Conservation (phyloP, 2,113 vertebrate genomes). For the Zingel zingel region DNA sequence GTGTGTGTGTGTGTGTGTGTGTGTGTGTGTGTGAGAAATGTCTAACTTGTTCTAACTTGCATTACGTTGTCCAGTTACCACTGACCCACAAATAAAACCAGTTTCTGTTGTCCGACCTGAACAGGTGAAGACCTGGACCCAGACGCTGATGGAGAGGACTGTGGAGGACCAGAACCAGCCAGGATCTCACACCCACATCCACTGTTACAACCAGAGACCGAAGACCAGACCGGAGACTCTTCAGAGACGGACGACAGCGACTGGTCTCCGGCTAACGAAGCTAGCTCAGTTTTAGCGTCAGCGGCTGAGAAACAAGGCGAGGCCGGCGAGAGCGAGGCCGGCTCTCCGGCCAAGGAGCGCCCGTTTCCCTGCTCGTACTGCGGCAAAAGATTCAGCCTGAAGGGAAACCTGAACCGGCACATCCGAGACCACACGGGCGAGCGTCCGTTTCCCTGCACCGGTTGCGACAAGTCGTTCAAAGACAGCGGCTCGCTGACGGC, state of each 20-base stretch:
- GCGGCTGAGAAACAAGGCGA: not conserved
- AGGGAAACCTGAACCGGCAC: constrained; percentile 62
- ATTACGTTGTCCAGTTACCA: too few species aligned
- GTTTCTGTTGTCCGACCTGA: too few species aligned
- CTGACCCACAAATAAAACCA: too few species aligned
- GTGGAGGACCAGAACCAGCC: constrained; percentile 16
- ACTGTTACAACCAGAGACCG: constrained; percentile 1
- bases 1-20: too few species aligned
- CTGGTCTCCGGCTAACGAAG: not conserved
- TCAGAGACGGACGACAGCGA: constrained; percentile 40
- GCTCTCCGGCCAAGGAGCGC: constrained; percentile 4
- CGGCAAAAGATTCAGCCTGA: constrained; percentile 60
- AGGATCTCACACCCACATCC: not conserved
- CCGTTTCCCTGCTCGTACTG: constrained; percentile 62
- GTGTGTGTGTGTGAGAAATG: too few species aligned
- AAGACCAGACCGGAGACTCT: not conserved
- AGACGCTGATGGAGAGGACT: constrained; percentile 17
- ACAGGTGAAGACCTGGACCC: not conserved
- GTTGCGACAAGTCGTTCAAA: constrained; percentile 55
- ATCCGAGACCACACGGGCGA: constrained; percentile 62
- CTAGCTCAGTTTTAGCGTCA: fast-evolving
- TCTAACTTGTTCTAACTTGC: too few species aligned
- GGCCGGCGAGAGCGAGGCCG: not conserved
- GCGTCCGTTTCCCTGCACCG: constrained; percentile 48
- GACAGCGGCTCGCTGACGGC: constrained; percentile 56